Evolutionary conservation across 2,113 vertebrate species (phyloP), one percentile per base, ranked within the genome.

Genomic region (Rhabdomys dilectus): DNA sequence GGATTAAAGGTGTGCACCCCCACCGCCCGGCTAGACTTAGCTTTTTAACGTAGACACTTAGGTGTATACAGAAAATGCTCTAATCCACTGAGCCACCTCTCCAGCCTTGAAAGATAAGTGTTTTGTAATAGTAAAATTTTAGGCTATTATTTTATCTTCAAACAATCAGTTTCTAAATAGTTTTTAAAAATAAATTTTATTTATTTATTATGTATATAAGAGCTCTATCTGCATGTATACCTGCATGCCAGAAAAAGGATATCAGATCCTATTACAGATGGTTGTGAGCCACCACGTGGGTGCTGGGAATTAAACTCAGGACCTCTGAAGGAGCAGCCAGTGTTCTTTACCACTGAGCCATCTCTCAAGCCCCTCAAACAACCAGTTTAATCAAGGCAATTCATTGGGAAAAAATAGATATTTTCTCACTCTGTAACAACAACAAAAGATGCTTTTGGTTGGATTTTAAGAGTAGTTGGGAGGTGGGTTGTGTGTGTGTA

Each of bases 341-440:
- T 66, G 11, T 11, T 66, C 64, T 66, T 66, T 34, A 34, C 64
- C 29, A 13, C 64, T 34, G 29, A 34, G 12, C 64, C 64, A 34
- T 66, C 29, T 66, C 64, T 66, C 64, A 31, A 66, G 64, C 64
- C 12, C 29, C 64, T 66, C 29, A 34, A 66, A 66, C 60, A 53
- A 96, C 88, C 51, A 48, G 58, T 70, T 94, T 89, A 80, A 81
- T 92, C 56, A 39, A 10, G 21, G 51, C 3, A 60, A 39, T 45
- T 93, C n/a, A 66, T 26, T 53, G 85, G 29, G 56, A 88, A 96
- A 96, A 62, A 93, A 93, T 8, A 88, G n/a, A 62, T 92, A 34
- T 86, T 92, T 94, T 70, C n/a, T 22, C 56, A 48, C 8, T 72
- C 51, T 29, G 51, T 68, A 39, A n/a, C 56, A 66, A n/a, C 36